Base-by-base conservation (phyloP, 2,888 invertebrate genomes). In the Drosophila greeni region DNA sequence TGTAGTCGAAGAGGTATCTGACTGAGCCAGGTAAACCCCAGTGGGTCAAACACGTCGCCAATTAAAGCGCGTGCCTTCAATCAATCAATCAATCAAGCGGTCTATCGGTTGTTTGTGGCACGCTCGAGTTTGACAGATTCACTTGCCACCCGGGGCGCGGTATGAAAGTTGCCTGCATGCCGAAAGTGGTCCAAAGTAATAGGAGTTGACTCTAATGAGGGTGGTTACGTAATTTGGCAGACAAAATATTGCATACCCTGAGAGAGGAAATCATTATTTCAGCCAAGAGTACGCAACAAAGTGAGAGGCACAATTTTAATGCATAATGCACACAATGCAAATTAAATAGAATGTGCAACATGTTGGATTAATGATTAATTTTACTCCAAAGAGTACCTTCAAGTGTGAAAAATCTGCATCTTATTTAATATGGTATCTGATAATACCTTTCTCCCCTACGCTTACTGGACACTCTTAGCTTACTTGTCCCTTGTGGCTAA, bases 61-160 rank as follows among this genome's bases (percentile, higher is more conserved):
- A 68, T 75, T 67, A 66, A 43, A 54, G 57, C 65, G 56, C 65
- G 57, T 72, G 55, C 64, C 64, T 33, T 43, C 49, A 62, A 65
- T 70, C 70, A 70, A 66, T 70, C 70, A 70, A 66, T 51, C 60
- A 64, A 66, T 62, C 59, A 58, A 53, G 51, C 42, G 55, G 58
- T 29, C 49, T 68, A 45, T 61, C 49, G 67, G 39, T 55, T 52
- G 34, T 55, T 58, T 33, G 57, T 33, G 61, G 52, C 49, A 72
- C 49, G 61, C 45, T 72, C 60, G 59, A 43, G 45, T 51, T 70
- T 64, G 67, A 66, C 70, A 71, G 72, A 78, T 70, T 77, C 74
- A 73, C 67, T 64, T 62, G 56, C 52, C 55, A 53, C 58, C 66
- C 57, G 60, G 37, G 45, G 51, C 36, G 61, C 49, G 37, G 51